phyloP scores from a whole-genome alignment of 2,888 invertebrate genomes.

The Erpobdella octoculata region DNA sequence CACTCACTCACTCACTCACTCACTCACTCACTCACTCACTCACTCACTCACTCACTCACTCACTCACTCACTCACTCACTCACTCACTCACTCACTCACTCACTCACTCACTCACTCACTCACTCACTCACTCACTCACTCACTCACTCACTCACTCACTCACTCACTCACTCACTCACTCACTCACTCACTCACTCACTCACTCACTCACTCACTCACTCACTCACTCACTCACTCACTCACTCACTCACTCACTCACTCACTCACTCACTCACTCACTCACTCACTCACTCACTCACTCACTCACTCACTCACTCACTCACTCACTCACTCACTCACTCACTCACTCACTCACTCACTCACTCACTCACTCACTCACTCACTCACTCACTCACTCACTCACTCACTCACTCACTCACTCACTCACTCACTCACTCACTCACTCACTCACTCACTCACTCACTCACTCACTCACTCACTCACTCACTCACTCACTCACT shows the following conservation, averaged over 20 bases:
- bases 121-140: background rate
- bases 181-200: background rate
- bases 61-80: background rate
- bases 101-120: background rate
- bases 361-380: background rate
- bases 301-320: background rate
- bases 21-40: constrained; percentile 12
- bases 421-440: background rate
- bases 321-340: background rate
- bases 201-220: background rate
- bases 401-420: background rate
- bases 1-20: background rate
- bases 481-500: background rate
- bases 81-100: background rate
- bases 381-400: background rate
- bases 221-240: background rate
- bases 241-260: background rate
- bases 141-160: background rate
- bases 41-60: constrained; percentile 17
- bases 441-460: background rate
- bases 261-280: background rate
- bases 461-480: background rate
- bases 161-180: background rate
- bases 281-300: background rate
- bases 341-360: background rate